Conservation (phyloP, 2,797 vertebrate species). For the Sebastes matsubarae region DNA sequence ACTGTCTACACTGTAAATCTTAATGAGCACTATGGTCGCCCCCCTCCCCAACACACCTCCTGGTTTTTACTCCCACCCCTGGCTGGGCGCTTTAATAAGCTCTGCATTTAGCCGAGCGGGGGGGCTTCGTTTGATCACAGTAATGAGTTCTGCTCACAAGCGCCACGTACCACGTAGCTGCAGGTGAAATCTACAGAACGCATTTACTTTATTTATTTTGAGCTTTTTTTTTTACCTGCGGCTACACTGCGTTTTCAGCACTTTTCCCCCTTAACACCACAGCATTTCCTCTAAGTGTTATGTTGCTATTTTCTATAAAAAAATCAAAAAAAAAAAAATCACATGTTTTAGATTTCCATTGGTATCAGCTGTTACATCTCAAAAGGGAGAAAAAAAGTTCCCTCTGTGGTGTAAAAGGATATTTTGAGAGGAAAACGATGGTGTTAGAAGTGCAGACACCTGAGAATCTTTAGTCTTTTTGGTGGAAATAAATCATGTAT, state of each 20-base stretch:
- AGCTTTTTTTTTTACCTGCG: conserved; percentile 43
- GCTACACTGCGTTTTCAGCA: conserved; percentile 31
- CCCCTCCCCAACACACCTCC: conserved; percentile 10
- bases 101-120: conserved; percentile 67
- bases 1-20: conserved; percentile 71
- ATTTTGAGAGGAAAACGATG: not conserved
- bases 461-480: not conserved
- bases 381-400: not conserved
- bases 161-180: conserved; percentile 76
- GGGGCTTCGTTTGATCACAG: conserved; percentile 80
- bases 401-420: not conserved
- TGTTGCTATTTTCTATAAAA: conserved; percentile 8
- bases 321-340: not conserved
- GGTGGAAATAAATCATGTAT: not conserved
- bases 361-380: not conserved
- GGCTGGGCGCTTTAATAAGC: conserved; percentile 82
- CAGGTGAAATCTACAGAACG: conserved; percentile 65
- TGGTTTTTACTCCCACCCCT: conserved; percentile 76
- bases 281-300: conserved; percentile 6
- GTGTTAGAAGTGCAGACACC: not conserved
- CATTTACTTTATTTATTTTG: conserved; percentile 61
- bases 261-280: conserved; percentile 35
- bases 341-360: not conserved
- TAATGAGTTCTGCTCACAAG: conserved; percentile 79
- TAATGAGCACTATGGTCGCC: conserved; percentile 67